Evolutionary conservation across 1,140 invertebrate genomes (phyloP).

Genomic region (Aplysia californica): DNA sequence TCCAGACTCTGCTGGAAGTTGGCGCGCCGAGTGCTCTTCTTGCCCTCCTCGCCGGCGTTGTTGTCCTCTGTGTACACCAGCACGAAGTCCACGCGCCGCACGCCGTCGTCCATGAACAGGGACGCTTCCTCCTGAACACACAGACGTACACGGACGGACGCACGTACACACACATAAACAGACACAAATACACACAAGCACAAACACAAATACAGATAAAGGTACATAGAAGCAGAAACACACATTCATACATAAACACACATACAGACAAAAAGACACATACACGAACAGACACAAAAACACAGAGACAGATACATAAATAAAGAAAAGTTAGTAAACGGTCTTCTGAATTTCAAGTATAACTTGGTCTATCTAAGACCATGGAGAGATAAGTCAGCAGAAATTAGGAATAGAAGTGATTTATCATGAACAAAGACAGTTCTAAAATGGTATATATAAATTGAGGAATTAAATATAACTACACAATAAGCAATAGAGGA

Average conservation of each 20-base stretch:
- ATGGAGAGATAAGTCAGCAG: too few relatives aligned
- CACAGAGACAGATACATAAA: constrained; percentile 1
- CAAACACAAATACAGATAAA: neutral
- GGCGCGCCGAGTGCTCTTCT: constrained; percentile 40
- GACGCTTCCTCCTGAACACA: constrained; percentile 33
- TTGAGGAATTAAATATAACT: too few relatives aligned
- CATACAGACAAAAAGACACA: neutral
- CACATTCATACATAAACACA: neutral
- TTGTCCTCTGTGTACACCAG: constrained; percentile 73
- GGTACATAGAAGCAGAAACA: neutral
- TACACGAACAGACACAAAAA: neutral
- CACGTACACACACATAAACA: neutral
- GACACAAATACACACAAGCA: neutral
- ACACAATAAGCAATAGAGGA: too few relatives aligned
- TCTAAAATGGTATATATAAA: too few relatives aligned
- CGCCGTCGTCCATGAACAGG: constrained; percentile 81
- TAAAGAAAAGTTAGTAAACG: too few relatives aligned
- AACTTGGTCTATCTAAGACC: too few relatives aligned
- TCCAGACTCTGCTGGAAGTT: constrained; percentile 43
- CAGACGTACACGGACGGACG: neutral
- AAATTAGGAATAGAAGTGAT: too few relatives aligned
- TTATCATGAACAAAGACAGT: too few relatives aligned
- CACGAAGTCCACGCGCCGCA: constrained; percentile 88
- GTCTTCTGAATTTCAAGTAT: too few relatives aligned
- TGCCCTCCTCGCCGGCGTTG: constrained; percentile 35